These are phyloP conservation scores for Bucco capensis DNA, from an alignment of 2,113 vertebrate genomes.

Conservation along the genomic window DNA sequence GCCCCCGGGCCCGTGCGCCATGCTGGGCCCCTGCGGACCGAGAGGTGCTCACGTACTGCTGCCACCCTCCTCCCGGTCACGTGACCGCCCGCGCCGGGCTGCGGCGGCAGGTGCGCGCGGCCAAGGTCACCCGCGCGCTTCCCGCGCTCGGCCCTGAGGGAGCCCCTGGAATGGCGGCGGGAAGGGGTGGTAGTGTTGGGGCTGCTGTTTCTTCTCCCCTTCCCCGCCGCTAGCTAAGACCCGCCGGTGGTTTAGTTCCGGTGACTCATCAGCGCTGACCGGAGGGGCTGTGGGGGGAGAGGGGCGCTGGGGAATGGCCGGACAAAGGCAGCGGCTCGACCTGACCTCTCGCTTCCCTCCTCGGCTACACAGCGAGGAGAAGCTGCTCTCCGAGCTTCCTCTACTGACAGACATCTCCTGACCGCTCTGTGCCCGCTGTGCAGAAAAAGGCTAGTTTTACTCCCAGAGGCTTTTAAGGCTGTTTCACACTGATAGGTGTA, in stretches of 20 bases:
- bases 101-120: constrained; percentile 21
- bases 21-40: not conserved
- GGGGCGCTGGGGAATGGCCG: not conserved
- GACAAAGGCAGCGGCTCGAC: not conserved
- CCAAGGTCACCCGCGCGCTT: constrained; percentile 28
- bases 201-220: not conserved
- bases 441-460: not conserved
- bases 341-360: not conserved
- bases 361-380: not conserved
- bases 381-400: not conserved
- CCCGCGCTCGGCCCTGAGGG: not conserved
- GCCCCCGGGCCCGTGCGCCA: not conserved
- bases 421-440: too few relatives aligned
- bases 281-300: not conserved
- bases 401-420: not conserved
- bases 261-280: not conserved
- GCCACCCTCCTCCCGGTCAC: not conserved
- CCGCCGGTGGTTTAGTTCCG: not conserved
- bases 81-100: not conserved
- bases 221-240: too few relatives aligned
- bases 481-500: not conserved
- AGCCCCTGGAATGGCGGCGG: not conserved
- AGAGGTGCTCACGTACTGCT: not conserved
- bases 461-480: not conserved
- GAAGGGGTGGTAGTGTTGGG: not conserved